A percentile compares a stretch with the other conserved stretches of the same genome.
Evolutionary conservation across 2,888 invertebrate genomes (phyloP).

Genomic region (Calliphora vomitoria): DNA sequence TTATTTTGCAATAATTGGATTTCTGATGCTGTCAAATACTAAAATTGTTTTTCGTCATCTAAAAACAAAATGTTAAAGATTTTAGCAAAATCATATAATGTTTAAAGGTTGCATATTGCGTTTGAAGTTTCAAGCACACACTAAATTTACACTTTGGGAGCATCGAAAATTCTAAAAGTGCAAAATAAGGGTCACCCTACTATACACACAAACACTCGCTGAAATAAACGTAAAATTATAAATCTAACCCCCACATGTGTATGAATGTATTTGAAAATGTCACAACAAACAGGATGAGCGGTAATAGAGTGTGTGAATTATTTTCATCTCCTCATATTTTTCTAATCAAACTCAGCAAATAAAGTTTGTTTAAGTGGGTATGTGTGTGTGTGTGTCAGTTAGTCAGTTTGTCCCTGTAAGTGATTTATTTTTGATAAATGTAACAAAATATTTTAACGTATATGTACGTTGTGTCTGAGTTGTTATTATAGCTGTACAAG

Average conservation of each 20-base stretch:
- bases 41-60: too few relatives aligned
- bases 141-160: too few relatives aligned
- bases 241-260: background rate
- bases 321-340: conserved; percentile 17
- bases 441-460: conserved; percentile 30
- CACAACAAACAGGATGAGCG: conserved; percentile 12
- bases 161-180: too few relatives aligned
- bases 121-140: too few relatives aligned
- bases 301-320: conserved; percentile 14
- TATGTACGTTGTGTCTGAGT: conserved; percentile 29
- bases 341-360: background rate
- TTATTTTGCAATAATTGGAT: too few relatives aligned
- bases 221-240: too few relatives aligned
- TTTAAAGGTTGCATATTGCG: too few relatives aligned
- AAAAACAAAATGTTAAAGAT: too few relatives aligned
- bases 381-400: background rate
- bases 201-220: too few relatives aligned
- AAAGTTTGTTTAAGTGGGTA: background rate
- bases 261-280: background rate
- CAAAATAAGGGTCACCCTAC: too few relatives aligned
- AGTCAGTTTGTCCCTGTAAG: background rate
- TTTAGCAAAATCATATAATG: too few relatives aligned
- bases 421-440: conserved; percentile 53
- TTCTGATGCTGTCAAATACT: too few relatives aligned
- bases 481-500: conserved; percentile 29